Conservation (phyloP, 2,797 vertebrate genomes). For the Pelodytes ibericus region DNA sequence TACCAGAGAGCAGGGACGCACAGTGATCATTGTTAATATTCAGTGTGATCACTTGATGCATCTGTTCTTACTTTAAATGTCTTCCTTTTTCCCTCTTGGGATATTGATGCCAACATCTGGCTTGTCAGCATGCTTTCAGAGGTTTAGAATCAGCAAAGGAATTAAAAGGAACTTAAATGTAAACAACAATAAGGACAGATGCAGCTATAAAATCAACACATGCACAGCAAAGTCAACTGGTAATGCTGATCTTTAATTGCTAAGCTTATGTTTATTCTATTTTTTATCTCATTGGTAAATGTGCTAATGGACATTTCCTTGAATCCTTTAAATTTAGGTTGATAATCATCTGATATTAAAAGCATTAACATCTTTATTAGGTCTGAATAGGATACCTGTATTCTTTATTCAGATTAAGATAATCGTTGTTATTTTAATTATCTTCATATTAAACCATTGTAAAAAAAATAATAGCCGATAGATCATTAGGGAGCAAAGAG, state of each 20-base stretch:
- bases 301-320: not conserved
- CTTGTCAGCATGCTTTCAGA: constrained; percentile 31
- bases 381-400: too few species aligned
- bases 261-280: not conserved
- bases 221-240: constrained; percentile 1
- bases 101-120: constrained; percentile 35
- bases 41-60: constrained; percentile 23
- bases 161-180: constrained; percentile 37
- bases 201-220: constrained; percentile 29
- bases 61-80: constrained; percentile 5
- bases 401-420: too few species aligned
- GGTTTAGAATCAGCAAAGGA: constrained; percentile 18
- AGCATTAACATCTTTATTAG: too few species aligned
- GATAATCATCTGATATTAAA: too few species aligned
- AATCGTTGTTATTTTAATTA: too few species aligned
- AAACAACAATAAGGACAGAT: constrained; percentile 26
- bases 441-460: too few species aligned
- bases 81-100: constrained; percentile 26
- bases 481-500: too few species aligned
- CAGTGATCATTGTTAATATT: constrained; percentile 27
- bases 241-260: not conserved
- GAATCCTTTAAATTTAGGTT: too few species aligned
- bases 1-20: not conserved
- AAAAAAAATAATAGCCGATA: too few species aligned
- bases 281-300: not conserved